Evolutionary conservation across 2,888 invertebrate genomes (phyloP), one percentile per base, ranked within the genome.

Genomic region (Dolichomitus sp.): DNA sequence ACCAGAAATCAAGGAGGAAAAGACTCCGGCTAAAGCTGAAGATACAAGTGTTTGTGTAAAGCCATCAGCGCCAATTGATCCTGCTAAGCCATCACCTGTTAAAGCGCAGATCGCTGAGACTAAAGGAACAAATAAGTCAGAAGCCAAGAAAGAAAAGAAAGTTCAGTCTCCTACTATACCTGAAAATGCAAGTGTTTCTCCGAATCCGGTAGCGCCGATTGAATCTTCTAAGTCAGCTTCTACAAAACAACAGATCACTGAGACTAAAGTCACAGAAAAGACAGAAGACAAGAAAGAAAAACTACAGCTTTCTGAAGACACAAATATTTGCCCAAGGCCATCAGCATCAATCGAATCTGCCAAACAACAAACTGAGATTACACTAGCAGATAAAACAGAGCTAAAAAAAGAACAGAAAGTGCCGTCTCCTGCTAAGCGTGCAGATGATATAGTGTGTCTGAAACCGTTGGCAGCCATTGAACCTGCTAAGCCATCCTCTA

Each of bases 241-340:
- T 27, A 42, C 40, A 14, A 30, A 63, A 61, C 33, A 52, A 33
- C 50, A 59, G 17, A 33, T 14, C 3, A 57, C 30, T 40, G 61
- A 57, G 2, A 27, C 19, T 3, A 65, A 30, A 57, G 48, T 45
- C 11, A 37, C 27, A 23, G 57, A 57, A 0, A 57, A 57, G 70
- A 5, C 54, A 7, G 42, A 61, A 30, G 37, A 57, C 19, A 54
- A 70, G n/a, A 63, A 37, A 48, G 4, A 45, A 23, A 37, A 63
- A 68, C 37, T 30, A 9, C 19, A 23, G 14, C 40, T 0, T 66
- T 19, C 59, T 30, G 57, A 59, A 37, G 59, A 79, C 23, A 11
- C 48, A 30, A 73, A 40, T 9, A 48, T 17, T 72, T 12, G 48
- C 6, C 48, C 33, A 61, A 68, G 23, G 19, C 52, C 66, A 14